Percentiles rank a stretch among this genome's conserved stretches.
Evolutionary conservation across 2,797 vertebrate genomes (phyloP).

Genomic region (Phrynocephalus vlangalii): DNA sequence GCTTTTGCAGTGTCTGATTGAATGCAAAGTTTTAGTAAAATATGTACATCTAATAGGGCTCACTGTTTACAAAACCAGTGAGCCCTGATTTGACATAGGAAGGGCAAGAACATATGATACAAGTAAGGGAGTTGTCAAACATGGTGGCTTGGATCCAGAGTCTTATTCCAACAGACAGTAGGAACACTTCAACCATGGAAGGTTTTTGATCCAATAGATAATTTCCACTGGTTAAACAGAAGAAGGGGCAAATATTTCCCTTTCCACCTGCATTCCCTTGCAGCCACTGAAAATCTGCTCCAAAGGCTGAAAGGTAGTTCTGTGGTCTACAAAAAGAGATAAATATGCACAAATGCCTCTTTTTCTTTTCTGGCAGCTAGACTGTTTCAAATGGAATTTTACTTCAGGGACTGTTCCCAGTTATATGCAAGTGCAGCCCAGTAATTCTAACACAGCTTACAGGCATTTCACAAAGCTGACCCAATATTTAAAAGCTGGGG

Average conservation of each 20-base stretch:
- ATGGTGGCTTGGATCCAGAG: background rate
- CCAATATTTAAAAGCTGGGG: slow-evolving; percentile 38
- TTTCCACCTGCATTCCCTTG: background rate
- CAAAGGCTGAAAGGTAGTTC: background rate
- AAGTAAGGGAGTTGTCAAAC: background rate
- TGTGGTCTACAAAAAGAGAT: background rate
- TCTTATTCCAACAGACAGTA: background rate
- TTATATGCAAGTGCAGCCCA: background rate
- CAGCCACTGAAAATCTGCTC: background rate
- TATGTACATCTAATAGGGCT: slow-evolving; percentile 42
- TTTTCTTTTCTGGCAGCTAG: background rate
- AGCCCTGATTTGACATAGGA: slow-evolving; percentile 10
- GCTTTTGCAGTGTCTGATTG: slow-evolving; percentile 59
- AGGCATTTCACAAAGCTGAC: slow-evolving; percentile 44
- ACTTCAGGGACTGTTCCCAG: background rate
- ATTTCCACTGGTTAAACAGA: background rate
- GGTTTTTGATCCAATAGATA: background rate
- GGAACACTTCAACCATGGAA: background rate
- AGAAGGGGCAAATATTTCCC: background rate
- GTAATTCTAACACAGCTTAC: slow-evolving; percentile 37
- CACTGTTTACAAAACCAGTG: slow-evolving; percentile 58
- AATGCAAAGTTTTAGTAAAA: slow-evolving; percentile 70
- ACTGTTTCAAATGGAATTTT: background rate
- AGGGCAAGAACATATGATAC: slow-evolving; percentile 18
- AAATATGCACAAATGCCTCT: background rate